Conservation (phyloP, 2,113 vertebrate species). For the Sinocyclocheilus maitianheensis region DNA sequence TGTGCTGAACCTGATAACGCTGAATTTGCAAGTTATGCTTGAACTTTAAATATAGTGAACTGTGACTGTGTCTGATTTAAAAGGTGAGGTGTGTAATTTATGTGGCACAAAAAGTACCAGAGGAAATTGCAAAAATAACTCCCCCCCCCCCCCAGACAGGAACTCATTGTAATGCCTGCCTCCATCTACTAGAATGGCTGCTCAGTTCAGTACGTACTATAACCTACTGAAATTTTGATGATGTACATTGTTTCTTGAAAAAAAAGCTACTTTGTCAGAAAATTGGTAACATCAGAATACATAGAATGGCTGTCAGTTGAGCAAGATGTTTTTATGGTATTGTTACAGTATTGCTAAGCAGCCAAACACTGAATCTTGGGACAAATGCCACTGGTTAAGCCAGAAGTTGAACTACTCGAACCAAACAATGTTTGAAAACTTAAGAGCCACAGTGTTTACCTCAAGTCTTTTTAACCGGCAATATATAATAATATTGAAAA, state of each 20-base stretch:
- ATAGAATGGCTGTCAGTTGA: background rate
- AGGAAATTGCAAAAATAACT: background rate
- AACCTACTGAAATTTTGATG: background rate
- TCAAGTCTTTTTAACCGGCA: background rate
- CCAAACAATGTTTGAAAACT: background rate
- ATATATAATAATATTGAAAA: background rate
- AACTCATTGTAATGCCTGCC: background rate
- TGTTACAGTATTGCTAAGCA: background rate
- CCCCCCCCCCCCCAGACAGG: no score
- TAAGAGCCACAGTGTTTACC: background rate
- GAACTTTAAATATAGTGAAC: slow-evolving; percentile 12
- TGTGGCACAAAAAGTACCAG: background rate
- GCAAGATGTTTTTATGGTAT: background rate
- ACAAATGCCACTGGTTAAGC: background rate
- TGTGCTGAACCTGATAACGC: background rate
- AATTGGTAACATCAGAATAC: background rate
- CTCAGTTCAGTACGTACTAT: background rate
- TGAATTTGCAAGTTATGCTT: slow-evolving; percentile 7
- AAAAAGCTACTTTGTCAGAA: background rate
- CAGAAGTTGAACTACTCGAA: background rate
- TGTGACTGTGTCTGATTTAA: slow-evolving; percentile 9
- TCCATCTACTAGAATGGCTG: background rate
- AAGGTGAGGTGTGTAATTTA: background rate
- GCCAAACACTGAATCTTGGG: background rate
- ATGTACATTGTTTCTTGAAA: background rate